A percentile compares a stretch with the other conserved stretches of the same genome.
Conservation (phyloP, 2,113 vertebrate species). For the Scalopus aquaticus region DNA sequence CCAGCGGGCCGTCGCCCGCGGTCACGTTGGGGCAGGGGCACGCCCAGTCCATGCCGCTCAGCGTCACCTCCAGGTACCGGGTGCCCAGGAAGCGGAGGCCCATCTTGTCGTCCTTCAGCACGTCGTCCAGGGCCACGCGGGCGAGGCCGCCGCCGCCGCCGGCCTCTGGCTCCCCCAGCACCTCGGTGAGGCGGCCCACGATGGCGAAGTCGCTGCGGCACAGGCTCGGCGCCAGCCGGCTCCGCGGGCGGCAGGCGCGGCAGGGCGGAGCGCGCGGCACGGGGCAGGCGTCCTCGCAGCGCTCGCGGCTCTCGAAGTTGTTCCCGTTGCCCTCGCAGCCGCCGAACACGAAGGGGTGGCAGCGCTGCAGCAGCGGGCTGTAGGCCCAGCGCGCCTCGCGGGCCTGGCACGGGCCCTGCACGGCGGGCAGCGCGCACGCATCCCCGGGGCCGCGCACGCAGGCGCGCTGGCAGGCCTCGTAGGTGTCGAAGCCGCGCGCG, state of each 20-base stretch:
- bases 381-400: slow-evolving; percentile 96
- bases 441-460: slow-evolving; percentile 88
- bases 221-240: slow-evolving; percentile 93
- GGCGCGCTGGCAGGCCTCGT: slow-evolving; percentile 91
- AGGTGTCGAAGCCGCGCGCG: slow-evolving; percentile 93
- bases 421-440: slow-evolving; percentile 91
- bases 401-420: slow-evolving; percentile 94
- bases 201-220: slow-evolving; percentile 98
- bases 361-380: slow-evolving; percentile 90
- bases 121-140: slow-evolving; percentile 92
- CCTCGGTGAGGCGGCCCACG: slow-evolving; percentile 94
- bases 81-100: slow-evolving; percentile 94
- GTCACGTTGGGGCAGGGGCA: slow-evolving; percentile 97
- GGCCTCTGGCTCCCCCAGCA: slow-evolving; percentile 94
- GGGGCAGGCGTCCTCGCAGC: slow-evolving; percentile 93
- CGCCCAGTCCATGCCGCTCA: slow-evolving; percentile 92
- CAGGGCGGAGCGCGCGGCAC: slow-evolving; percentile 89
- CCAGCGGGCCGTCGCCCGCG: slow-evolving; percentile 88
- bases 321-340: slow-evolving; percentile 96
- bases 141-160: slow-evolving; percentile 84
- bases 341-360: slow-evolving; percentile 94
- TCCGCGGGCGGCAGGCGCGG: slow-evolving; percentile 90
- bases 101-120: slow-evolving; percentile 98
- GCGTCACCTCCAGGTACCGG: slow-evolving; percentile 94
- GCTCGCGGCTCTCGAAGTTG: slow-evolving; percentile 91